These are phyloP conservation scores for Pandemis corylana DNA, from an alignment of 2,888 invertebrate genomes.

Conservation along the genomic window DNA sequence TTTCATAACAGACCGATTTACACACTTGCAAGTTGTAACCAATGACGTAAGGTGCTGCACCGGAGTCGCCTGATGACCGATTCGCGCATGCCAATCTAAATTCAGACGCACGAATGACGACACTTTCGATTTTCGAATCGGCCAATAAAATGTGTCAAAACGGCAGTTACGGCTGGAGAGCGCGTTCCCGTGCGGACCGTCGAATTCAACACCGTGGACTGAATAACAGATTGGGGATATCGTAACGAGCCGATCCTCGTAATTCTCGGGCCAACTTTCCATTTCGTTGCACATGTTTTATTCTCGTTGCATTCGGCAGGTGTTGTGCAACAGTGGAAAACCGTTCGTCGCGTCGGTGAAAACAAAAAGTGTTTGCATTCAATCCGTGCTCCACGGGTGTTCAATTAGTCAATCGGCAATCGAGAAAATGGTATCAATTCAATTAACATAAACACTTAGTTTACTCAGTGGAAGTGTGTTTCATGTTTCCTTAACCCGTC, in stretches of 20 bases:
- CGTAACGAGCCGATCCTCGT: slow-evolving; percentile 46
- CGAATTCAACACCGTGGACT: slow-evolving; percentile 54
- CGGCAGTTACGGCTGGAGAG: slow-evolving; percentile 37
- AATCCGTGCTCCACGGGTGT: slow-evolving; percentile 40
- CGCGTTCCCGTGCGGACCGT: slow-evolving; percentile 26
- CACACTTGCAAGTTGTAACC: slow-evolving; percentile 40
- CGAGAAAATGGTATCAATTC: slow-evolving; percentile 34
- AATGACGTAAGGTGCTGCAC: slow-evolving; percentile 41
- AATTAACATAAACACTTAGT: slow-evolving; percentile 26
- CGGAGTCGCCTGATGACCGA: slow-evolving; percentile 41
- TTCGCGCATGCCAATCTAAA: slow-evolving; percentile 56
- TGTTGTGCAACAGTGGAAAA: slow-evolving; percentile 55
- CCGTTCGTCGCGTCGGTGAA: slow-evolving; percentile 40
- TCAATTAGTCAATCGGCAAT: slow-evolving; percentile 41
- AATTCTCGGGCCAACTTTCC: slow-evolving; percentile 66
- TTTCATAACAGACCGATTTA: slow-evolving; percentile 63
- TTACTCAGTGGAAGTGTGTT: slow-evolving; percentile 9
- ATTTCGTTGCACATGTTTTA: slow-evolving; percentile 65
- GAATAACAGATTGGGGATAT: slow-evolving; percentile 58
- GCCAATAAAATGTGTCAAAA: slow-evolving; percentile 49
- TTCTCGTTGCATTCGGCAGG: slow-evolving; percentile 54
- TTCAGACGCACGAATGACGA: slow-evolving; percentile 57
- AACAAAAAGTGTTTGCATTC: slow-evolving; percentile 41
- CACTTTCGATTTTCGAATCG: slow-evolving; percentile 67
- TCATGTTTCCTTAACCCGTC: slow-evolving; percentile 4